These are phyloP conservation scores for Trichoplusia ni DNA, from an alignment of 1,140 invertebrate genomes.

Conservation along the genomic window DNA sequence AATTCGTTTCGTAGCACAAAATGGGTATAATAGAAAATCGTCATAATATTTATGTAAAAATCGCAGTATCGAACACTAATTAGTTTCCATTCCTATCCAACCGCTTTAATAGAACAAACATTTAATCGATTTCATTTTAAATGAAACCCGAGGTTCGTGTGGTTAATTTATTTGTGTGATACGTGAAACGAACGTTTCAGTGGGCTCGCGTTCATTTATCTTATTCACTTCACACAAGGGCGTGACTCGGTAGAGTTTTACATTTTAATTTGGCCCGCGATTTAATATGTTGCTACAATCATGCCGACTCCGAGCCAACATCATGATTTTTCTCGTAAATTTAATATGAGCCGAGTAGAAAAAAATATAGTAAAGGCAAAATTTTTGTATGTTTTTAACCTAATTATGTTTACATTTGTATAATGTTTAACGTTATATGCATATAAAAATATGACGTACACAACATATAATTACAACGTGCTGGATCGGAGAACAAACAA, in stretches of 20 bases:
- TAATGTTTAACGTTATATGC: no score
- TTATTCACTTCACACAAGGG: constrained; percentile 61
- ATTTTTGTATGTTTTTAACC: no score
- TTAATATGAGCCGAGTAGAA: constrained; percentile 35
- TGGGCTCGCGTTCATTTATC: constrained; percentile 51
- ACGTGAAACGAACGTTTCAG: constrained; percentile 44
- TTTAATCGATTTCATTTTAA: constrained; percentile 31
- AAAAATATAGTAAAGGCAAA: background rate
- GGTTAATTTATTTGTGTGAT: constrained; percentile 60
- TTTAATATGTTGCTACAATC: constrained; percentile 43
- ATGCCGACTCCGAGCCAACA: constrained; percentile 8
- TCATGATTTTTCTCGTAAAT: constrained; percentile 37
- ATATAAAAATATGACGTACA: no score
- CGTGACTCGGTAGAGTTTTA: constrained; percentile 49
- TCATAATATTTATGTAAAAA: no score
- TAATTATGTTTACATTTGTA: no score
- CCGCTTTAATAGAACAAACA: background rate
- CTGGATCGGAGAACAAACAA: no score
- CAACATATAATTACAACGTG: no score
- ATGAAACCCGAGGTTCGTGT: constrained; percentile 19
- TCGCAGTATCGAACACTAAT: no score
- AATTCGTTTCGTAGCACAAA: background rate
- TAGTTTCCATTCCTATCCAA: no score
- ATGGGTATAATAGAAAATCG: no score
- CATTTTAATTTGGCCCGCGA: constrained; percentile 50